Conservation (phyloP, 1,140 invertebrate genomes). For the Lithobius niger region DNA sequence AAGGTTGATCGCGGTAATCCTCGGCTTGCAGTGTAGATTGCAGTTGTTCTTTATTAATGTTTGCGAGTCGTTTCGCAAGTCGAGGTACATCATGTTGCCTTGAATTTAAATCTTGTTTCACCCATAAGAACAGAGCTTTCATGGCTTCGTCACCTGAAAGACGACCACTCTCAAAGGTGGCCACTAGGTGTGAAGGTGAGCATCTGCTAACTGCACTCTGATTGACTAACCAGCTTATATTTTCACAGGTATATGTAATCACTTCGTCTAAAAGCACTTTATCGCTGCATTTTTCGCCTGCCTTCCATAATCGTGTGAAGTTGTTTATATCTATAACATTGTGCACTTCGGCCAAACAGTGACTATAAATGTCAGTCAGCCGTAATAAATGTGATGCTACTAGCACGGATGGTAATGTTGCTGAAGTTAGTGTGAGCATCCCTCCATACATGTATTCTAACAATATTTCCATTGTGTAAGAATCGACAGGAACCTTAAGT, state of each 20-base stretch:
- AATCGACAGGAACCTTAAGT: background rate
- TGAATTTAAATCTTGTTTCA: no score
- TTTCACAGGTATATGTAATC: background rate
- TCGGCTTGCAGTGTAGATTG: no score
- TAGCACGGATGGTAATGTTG: background rate
- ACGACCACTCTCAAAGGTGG: no score
- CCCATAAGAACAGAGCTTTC: no score
- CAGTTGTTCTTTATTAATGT: no score
- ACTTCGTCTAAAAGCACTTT: background rate
- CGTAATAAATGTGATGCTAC: background rate
- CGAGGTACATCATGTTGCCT: no score
- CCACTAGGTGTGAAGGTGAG: no score
- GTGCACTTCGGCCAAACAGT: background rate
- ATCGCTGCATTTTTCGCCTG: background rate
- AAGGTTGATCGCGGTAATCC: no score
- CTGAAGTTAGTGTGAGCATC: background rate
- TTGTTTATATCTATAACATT: background rate
- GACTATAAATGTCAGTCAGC: background rate
- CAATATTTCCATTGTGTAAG: background rate
- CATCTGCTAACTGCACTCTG: background rate
- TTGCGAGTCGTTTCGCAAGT: no score
- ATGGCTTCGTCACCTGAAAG: no score
- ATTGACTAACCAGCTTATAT: background rate
- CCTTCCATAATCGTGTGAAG: background rate
- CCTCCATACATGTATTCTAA: slow-evolving; percentile 1